Base-by-base conservation (phyloP, 2,888 invertebrate species). In the Temnothorax ravouxi region DNA sequence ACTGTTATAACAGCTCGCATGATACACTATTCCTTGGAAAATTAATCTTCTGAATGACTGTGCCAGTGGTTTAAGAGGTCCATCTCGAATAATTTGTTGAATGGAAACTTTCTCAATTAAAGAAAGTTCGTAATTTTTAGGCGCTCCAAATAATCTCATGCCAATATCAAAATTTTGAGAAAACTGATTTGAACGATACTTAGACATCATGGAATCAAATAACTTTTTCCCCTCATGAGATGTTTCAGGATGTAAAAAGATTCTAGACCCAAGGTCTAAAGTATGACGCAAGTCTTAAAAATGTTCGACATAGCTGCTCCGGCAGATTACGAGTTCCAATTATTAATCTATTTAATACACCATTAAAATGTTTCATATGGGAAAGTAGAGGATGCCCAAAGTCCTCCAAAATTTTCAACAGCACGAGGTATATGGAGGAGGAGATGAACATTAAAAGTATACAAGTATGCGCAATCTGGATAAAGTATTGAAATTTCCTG, bases 281-380 rank as follows among this genome's bases (percentile, higher is more conserved):
- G 47, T 15, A 47, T 47, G 47, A 47, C 47, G 47, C 47, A n/a
- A 47, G 47, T 47, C 47, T 47, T 47, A 47, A 47, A 47, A 47
- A 21, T 54, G 3, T 54, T 54, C n/a, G 52, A 54, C 21, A 54
- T 21, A 54, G 13, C 8, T 54, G 21, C 9, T 54, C 9, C 9
- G 52, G 52, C 52, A 54, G 9, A 54, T 54, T 54, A 54, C 52
- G 52, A n/a, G 52, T 54, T 54, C 52, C 52, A 54, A 54, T 54
- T 54, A 54, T 54, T 21, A 54, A 21, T n/a, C 9, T 54, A 54
- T 54, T 54, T 54, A 54, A 54, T 54, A 54, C 52, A 54, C 52
- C n/a, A 54, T 54, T 54, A 54, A 54, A 54, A 54, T 54, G 52
- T n/a, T 54, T 54, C 52, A 54, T 21, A 54, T 54, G 21, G 52